Evolutionary conservation across 2,797 vertebrate species (phyloP), one percentile per base, ranked within the genome.

Genomic region (Siniperca undulata): DNA sequence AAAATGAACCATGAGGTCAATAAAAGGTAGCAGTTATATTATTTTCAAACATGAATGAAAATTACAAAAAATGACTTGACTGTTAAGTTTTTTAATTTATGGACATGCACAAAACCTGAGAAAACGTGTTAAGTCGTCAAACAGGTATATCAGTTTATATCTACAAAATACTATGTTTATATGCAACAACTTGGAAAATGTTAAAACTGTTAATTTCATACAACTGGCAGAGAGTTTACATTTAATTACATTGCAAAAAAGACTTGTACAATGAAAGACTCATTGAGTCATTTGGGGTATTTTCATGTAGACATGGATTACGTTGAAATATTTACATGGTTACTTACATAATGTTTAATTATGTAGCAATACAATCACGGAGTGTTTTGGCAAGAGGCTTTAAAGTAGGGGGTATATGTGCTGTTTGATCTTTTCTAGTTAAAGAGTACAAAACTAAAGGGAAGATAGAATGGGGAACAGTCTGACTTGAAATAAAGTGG

Each of bases 401-500:
- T 38, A 53, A 77, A 53, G 68, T 55, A 64, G 80, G 30, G 48
- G 56, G 78, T 53, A 16, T 8, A 53, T 44, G 10, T 40, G 17
- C 67, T 1, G 17, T 78, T 74, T 86, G 34, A 82, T 66, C 67
- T 83, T 59, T 24, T 70, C 13, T 70, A 82, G 74, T 84, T 81
- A 81, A 60, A 86, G 74, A 82, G 50, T 44, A 48, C n/a, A 44
- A 64, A 74, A 24, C n/a, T 30, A 19, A 53, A 2, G 14, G 14
- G n/a, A 61, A 59, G 48, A 53, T 44, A 61, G n/a, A 56, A 46
- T 8, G 6, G 27, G 16, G 61, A 48, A 17, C 4, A 42, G 34
- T 17, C 16, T 16, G 20, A 53, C 36, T 48, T 14, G 38, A 46
- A 27, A 16, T 50, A 5, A 36, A 34, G n/a, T 16, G 38, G 7